phyloP scores from a whole-genome alignment of 2,113 vertebrate species.

The Tamias sibiricus region DNA sequence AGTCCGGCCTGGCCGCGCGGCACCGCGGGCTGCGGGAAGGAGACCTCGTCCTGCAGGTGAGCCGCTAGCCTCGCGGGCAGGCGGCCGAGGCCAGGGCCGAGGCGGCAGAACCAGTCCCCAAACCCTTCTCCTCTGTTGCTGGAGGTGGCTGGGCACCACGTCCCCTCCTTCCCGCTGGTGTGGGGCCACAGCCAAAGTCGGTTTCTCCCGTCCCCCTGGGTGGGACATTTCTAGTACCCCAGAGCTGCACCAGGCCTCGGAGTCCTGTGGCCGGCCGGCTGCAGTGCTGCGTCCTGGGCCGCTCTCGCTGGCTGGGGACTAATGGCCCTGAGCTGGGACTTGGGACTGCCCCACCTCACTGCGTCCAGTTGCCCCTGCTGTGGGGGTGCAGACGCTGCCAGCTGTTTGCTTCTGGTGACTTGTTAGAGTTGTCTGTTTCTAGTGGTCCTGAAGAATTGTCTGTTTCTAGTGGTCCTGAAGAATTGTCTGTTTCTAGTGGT shows the following conservation, averaged over 20 bases:
- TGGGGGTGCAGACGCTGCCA: neutral
- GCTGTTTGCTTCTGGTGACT: neutral
- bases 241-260: too few species aligned
- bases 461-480: neutral
- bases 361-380: too few species aligned
- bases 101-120: neutral
- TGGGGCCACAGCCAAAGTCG: neutral
- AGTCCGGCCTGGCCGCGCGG: slow-evolving; percentile 92
- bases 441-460: neutral
- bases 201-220: neutral
- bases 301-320: neutral
- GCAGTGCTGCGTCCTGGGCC: neutral
- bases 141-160: neutral
- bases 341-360: neutral
- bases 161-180: neutral
- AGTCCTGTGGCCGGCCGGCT: neutral
- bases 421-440: neutral
- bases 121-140: too few species aligned
- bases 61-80: fast-evolving
- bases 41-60: slow-evolving; percentile 97
- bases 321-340: neutral
- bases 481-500: neutral
- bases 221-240: neutral
- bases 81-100: fast-evolving
- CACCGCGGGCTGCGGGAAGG: slow-evolving; percentile 93